Conservation (phyloP, 2,113 vertebrate species). For the Melospiza georgiana region DNA sequence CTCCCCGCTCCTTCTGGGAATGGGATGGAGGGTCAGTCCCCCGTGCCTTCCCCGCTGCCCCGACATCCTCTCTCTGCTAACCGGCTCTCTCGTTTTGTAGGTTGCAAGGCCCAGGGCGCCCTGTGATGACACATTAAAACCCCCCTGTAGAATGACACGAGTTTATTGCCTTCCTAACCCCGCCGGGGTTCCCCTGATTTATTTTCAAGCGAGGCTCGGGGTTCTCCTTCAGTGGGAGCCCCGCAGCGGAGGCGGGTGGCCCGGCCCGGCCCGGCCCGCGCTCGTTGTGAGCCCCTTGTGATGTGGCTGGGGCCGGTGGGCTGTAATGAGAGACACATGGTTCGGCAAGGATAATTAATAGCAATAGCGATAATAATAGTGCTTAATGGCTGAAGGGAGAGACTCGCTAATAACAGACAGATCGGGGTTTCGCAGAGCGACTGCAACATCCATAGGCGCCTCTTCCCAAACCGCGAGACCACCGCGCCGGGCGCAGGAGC, state of each 20-base stretch:
- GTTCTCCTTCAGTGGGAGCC: not conserved
- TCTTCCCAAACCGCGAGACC: not conserved
- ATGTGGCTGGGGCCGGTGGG: not conserved
- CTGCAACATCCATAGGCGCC: not conserved
- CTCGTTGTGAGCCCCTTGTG: not conserved
- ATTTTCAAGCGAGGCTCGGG: not conserved
- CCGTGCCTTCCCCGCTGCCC: not conserved
- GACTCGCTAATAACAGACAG: not conserved
- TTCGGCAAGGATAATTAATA: not conserved
- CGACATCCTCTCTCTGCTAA: not conserved
- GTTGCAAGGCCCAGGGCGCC: not conserved
- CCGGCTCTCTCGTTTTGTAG: not conserved
- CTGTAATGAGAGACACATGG: not conserved
- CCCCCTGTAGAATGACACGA: not conserved
- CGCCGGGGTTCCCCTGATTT: not conserved
- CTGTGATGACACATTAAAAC: not conserved
- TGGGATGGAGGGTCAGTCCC: fast-evolving
- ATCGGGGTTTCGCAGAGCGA: not conserved
- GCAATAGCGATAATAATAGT: not conserved
- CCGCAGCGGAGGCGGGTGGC: not conserved
- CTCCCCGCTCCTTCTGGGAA: not conserved
- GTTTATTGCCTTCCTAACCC: not conserved
- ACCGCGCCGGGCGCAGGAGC: not conserved
- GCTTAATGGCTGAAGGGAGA: not conserved
- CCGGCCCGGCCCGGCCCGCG: not conserved